Percentiles rank a stretch among this genome's conserved stretches.
Conservation (phyloP, 2,797 vertebrate genomes). For the Okamejei kenojei region DNA sequence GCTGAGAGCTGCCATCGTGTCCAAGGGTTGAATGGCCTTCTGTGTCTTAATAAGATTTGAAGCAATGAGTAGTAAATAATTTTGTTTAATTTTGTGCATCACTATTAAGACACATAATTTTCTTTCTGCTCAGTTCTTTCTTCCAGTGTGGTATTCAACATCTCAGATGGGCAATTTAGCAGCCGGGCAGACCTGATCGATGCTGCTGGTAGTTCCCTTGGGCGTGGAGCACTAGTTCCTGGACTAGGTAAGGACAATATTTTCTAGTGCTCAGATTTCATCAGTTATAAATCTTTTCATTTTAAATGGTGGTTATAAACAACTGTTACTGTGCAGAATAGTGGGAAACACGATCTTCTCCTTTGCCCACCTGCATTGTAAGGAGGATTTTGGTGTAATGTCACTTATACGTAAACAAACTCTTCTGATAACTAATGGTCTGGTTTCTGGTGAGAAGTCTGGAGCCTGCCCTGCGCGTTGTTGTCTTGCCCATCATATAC, state of each 20-base stretch:
- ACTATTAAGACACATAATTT: not conserved
- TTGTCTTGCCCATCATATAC: not conserved
- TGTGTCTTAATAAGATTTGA: not conserved
- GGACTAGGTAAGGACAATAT: slow-evolving; percentile 75
- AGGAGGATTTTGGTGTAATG: not conserved
- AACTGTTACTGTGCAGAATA: not conserved
- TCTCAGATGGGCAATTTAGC: slow-evolving; percentile 89
- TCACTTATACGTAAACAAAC: not conserved
- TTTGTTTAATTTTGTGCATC: not conserved
- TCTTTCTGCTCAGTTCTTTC: slow-evolving; percentile 69
- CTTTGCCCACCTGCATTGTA: not conserved
- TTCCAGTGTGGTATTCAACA: slow-evolving; percentile 88
- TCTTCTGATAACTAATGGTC: no score
- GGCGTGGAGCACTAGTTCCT: slow-evolving; percentile 85
- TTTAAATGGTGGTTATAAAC: slow-evolving; percentile 37
- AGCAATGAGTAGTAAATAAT: not conserved
- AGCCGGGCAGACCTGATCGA: slow-evolving; percentile 95
- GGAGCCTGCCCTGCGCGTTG: not conserved
- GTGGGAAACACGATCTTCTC: not conserved
- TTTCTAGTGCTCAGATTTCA: not conserved
- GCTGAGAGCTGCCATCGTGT: no score
- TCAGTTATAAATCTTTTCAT: not conserved
- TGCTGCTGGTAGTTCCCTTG: slow-evolving; percentile 87
- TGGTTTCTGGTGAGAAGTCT: not conserved
- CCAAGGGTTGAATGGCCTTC: no score